Base-by-base conservation (phyloP, 2,797 vertebrate genomes). In the Pithecia hirsuta region DNA sequence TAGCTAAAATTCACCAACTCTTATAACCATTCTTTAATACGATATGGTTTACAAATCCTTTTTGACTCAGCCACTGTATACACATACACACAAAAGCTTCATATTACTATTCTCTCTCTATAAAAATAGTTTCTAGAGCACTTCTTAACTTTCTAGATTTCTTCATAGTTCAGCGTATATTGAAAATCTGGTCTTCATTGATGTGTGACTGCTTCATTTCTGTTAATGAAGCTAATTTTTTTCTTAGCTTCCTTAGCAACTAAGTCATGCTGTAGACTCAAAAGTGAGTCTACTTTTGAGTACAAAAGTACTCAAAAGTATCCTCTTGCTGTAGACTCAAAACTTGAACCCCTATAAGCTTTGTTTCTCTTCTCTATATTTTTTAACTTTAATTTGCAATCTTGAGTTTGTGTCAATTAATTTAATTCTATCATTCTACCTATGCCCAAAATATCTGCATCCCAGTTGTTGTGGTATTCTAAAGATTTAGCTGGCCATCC, bases 321-420 rank as follows among this genome's bases (percentile, higher is more conserved):
- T 22, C 46, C 50, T 88, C 7, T 55, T 55, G 52, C 52, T 55
- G 52, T 55, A 55, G 8, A 22, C 52, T 55, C 52, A 55, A 90
- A 95, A 52, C 50, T 88, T 46, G 67, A 19, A 64, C 2, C 2
- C 28, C 89, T n/a, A 19, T 3, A 70, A 74, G 7, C 33, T 39
- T 91, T 92, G 3, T 70, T 96, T 86, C 2, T 11, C 4, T 19
- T 87, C 36, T 88, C 13, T 24, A 22, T 61, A 13, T 67, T 86
- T 79, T 82, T 70, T 14, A 93, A 87, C n/a, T 6, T 96, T 89
- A 79, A 93, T 79, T 81, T 97, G 46, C 41, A 75, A 85, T 39
- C 86, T 97, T 61, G 48, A 74, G 33, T 88, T 93, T 91, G 19
- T 81, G 4, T 79, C 48, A 39, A 59, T 52, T 88, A n/a, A 36